Conservation (phyloP, 2,113 vertebrate genomes). For the Cricetomys ansorgei region DNA sequence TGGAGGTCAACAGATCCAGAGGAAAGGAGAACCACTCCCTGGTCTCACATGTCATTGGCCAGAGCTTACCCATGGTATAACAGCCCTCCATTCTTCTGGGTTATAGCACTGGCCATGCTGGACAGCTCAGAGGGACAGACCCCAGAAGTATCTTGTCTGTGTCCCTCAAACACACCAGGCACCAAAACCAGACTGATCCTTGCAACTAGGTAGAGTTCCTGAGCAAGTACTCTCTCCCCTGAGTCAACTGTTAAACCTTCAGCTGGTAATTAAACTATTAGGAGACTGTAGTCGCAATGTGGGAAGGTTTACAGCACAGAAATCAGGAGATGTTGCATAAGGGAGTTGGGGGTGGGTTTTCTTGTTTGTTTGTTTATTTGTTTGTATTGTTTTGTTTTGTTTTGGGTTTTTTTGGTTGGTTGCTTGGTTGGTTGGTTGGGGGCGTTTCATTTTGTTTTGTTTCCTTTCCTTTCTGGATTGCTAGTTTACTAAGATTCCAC, state of each 20-base stretch:
- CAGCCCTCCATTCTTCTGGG: too few species aligned
- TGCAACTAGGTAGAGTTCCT: background rate
- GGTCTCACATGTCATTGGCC: background rate
- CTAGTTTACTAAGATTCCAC: background rate
- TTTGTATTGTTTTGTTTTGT: background rate
- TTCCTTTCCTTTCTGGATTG: background rate
- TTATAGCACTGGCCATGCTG: too few species aligned
- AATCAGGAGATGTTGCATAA: background rate
- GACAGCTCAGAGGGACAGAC: background rate
- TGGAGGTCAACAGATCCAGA: background rate
- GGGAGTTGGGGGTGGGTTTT: background rate
- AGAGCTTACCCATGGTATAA: background rate
- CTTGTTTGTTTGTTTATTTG: too few species aligned
- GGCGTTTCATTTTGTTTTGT: background rate
- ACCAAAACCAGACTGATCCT: background rate
- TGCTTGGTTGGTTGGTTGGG: rapidly evolving
- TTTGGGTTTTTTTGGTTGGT: background rate
- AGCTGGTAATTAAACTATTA: background rate
- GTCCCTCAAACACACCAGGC: background rate
- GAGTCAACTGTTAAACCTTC: background rate
- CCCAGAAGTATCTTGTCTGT: background rate
- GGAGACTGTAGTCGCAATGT: background rate
- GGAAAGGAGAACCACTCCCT: background rate
- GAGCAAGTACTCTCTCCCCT: background rate
- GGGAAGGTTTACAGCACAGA: background rate